A percentile compares a stretch with the other conserved stretches of the same genome.
phyloP scores from a whole-genome alignment of 2,797 vertebrate genomes.

The Sebastiscus tertius region DNA sequence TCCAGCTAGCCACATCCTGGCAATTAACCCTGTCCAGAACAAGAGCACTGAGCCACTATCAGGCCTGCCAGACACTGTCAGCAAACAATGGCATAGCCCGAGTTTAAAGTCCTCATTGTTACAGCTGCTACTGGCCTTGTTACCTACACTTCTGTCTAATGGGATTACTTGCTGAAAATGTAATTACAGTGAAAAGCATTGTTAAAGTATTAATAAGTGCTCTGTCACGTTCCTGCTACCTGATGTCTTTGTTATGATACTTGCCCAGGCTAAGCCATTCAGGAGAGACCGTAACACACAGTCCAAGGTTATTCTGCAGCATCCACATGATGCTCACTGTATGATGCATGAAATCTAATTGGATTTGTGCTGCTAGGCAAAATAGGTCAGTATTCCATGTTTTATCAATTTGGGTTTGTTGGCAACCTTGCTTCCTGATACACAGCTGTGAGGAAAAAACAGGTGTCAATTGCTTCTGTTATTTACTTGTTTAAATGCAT shows the following conservation, averaged over 20 bases:
- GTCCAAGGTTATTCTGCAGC: slow-evolving; percentile 24
- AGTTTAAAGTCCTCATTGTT: slow-evolving; percentile 50
- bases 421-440: not conserved
- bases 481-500: not conserved
- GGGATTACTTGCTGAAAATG: slow-evolving; percentile 50
- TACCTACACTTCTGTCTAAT: slow-evolving; percentile 56
- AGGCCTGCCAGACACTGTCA: slow-evolving; percentile 6
- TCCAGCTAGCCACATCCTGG: slow-evolving; percentile 32
- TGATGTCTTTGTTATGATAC: slow-evolving; percentile 22
- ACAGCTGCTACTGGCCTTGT: slow-evolving; percentile 18
- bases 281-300: not conserved
- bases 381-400: not conserved
- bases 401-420: not conserved
- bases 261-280: not conserved
- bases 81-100: slow-evolving; percentile 39
- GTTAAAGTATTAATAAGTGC: slow-evolving; percentile 18
- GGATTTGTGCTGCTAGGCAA: not conserved
- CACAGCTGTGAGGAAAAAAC: not conserved
- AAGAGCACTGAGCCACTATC: slow-evolving; percentile 31
- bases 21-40: slow-evolving; percentile 29
- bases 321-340: not conserved
- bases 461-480: not conserved
- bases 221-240: slow-evolving; percentile 10
- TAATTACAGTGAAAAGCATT: slow-evolving; percentile 48
- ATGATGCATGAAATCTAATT: not conserved